Base-by-base conservation (phyloP, 2,797 vertebrate genomes). In the Sphenodon punctatus region DNA sequence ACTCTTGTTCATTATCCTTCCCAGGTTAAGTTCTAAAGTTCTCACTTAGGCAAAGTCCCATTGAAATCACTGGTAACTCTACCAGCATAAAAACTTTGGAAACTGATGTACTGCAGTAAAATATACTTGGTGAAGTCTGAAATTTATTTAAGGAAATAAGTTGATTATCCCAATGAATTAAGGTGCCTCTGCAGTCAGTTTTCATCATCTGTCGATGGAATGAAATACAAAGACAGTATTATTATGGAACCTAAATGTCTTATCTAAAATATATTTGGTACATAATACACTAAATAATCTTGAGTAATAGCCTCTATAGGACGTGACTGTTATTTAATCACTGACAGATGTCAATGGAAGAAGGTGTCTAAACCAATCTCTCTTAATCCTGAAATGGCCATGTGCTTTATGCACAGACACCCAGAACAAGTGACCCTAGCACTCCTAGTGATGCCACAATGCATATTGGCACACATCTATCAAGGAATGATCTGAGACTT, bases 341-440 rank as follows among this genome's bases (percentile, higher is more conserved):
- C 8, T 32, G 32, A 7, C 34, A 66, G 3, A 10, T 82, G 27
- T 39, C 9, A 15, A 12, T 34, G 30, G 22, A 66, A 10, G 17
- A 66, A 0, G 0, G 22, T 63, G 39, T 39, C 39, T 12, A 30
- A 48, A 34, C 4, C 0, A 53, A 75, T 19, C 45, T 3, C 1
- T 51, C 16, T 80, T 67, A 61, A 20, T 58, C 4, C 4, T 53
- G 7, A 23, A 45, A 8, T 56, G 85, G 67, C 68, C 25, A 72
- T 66, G 74, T 59, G 6, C 5, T 42, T 11, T 7, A 19, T 3
- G 10, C 41, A 34, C 9, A 10, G 23, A 48, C 11, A 56, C 4
- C 11, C 34, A 34, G 19, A 36, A 10, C 55, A 36, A 55, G 30
- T 76, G 41, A 74, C 13, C 10, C 34, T 20, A 85, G 7, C 16